Evolutionary conservation across 37 sponge, comb jelly and placozoan genomes (phyloP).

Genomic region (Geodia barretti): DNA sequence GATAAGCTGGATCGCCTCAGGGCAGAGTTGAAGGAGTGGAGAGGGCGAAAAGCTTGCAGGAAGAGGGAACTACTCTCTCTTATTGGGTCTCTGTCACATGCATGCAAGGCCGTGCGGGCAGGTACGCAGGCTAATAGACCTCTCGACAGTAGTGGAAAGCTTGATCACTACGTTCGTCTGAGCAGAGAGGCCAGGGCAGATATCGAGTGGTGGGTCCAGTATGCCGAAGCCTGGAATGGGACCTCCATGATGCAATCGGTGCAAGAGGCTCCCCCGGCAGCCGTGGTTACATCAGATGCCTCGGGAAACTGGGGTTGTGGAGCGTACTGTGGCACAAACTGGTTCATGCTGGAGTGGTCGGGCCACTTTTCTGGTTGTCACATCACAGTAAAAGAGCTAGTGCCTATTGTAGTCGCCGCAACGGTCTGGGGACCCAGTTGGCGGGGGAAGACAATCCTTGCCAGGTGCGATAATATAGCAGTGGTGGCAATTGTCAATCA

Average conservation of each 20-base stretch:
- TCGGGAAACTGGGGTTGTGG: slow-evolving; percentile 31
- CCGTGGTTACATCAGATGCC: slow-evolving; percentile 13
- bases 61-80: slow-evolving; percentile 13
- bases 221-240: slow-evolving; percentile 11
- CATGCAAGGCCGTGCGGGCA: slow-evolving; percentile 1
- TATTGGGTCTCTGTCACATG: slow-evolving; percentile 9
- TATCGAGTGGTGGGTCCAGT: slow-evolving; percentile 27
- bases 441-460: slow-evolving; percentile 16
- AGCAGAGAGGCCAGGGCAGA: slow-evolving; percentile 13
- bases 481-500: slow-evolving; percentile 1
- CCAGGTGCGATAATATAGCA: slow-evolving; percentile 39
- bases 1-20: background rate
- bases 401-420: slow-evolving; percentile 23
- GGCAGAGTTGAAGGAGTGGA: background rate
- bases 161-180: slow-evolving; percentile 22
- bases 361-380: background rate
- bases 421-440: slow-evolving; percentile 40
- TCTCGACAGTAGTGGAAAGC: background rate
- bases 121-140: slow-evolving; percentile 25
- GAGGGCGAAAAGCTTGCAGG: background rate
- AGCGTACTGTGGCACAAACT: slow-evolving; percentile 4
- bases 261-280: background rate
- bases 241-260: background rate
- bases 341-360: slow-evolving; percentile 25
- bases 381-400: slow-evolving; percentile 46